Conservation (phyloP, 2,797 vertebrate species). For the Leptoclinus maculatus region DNA sequence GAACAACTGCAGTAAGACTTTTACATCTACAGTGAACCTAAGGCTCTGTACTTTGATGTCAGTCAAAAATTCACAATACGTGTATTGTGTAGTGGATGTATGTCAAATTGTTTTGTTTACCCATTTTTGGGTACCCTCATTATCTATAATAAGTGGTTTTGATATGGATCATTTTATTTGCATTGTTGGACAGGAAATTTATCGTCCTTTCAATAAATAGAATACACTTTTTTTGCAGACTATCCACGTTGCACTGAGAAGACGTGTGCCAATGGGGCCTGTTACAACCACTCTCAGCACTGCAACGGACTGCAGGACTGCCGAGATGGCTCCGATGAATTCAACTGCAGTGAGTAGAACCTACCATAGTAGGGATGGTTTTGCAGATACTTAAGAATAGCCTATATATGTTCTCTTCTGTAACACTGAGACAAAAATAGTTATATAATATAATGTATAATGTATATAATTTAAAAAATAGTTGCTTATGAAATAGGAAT, state of each 20-base stretch:
- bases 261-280: slow-evolving; percentile 81
- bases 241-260: slow-evolving; percentile 79
- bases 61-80: not conserved
- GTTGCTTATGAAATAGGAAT: too few relatives aligned
- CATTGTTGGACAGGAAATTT: not conserved
- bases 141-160: not conserved
- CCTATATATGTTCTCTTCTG: not conserved
- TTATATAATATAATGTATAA: not conserved
- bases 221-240: slow-evolving; percentile 60
- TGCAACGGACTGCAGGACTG: slow-evolving; percentile 81
- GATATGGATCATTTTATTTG: not conserved
- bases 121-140: not conserved
- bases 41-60: not conserved
- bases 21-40: not conserved
- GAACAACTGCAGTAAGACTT: slow-evolving; percentile 80
- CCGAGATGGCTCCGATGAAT: slow-evolving; percentile 83
- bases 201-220: not conserved
- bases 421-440: not conserved
- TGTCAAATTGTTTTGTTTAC: not conserved
- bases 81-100: too few relatives aligned
- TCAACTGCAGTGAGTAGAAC: slow-evolving; percentile 81
- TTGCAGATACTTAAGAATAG: not conserved
- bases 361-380: not conserved
- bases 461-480: too few relatives aligned
- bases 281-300: slow-evolving; percentile 79